Conservation (phyloP, 2,888 invertebrate species). For the Cephus pulcher region DNA sequence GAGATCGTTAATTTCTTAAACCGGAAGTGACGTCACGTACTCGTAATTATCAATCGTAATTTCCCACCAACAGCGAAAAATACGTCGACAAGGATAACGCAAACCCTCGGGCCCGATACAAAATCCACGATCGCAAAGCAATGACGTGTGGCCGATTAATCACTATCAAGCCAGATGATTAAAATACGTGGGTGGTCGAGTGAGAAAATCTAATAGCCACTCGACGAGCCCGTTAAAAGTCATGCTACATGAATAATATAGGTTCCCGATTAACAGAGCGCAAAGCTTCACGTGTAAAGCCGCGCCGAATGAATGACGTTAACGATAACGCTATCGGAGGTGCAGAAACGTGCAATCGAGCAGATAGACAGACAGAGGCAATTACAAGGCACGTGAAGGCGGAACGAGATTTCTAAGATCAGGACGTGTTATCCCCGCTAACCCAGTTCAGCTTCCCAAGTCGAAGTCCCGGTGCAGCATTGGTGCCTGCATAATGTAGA, state of each 20-base stretch:
- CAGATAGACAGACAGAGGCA: not conserved
- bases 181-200: not conserved
- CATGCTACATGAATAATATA: conserved; percentile 53
- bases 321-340: not conserved
- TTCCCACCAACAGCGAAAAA: no score
- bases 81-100: no score
- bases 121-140: not conserved
- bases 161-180: not conserved
- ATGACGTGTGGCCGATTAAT: not conserved
- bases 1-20: not conserved
- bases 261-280: conserved; percentile 61
- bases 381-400: not conserved
- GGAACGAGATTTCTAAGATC: not conserved
- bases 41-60: no score
- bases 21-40: not conserved
- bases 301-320: conserved; percentile 49
- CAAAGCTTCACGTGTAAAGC: conserved; percentile 50
- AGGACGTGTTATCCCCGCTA: not conserved
- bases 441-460: not conserved
- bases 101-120: no score
- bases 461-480: not conserved
- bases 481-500: not conserved
- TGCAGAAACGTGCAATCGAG: not conserved
- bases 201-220: not conserved
- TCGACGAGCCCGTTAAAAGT: conserved; percentile 24